Base-by-base conservation (phyloP, 2,888 invertebrate genomes). In the Nysson spinosus region DNA sequence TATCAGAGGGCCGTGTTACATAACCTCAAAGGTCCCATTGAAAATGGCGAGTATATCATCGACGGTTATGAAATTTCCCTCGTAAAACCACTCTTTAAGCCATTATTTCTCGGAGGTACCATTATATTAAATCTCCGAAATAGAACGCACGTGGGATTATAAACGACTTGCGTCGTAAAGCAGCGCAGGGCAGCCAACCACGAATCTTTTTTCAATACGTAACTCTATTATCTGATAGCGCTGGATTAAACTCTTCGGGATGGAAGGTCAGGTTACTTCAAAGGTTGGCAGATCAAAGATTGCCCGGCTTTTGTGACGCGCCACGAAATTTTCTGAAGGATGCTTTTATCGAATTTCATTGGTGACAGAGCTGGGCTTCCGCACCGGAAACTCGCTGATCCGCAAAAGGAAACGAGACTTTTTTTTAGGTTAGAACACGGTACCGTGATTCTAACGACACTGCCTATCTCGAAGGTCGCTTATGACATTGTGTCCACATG, bases 321-420 rank as follows among this genome's bases (percentile, higher is more conserved):
- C 42, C 43, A 44, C 40, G 34, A 56, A 65, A 57, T 56, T 67
- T 43, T 47, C 44, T n/a, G 30, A 44, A 35, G 47, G 32, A 40
- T 44, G 64, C 57, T 72, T 72, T 64, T 72, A 72, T 72, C 64
- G 60, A 62, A 51, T 64, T 64, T 49, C 44, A 22, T 19, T 37
- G 28, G 44, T 30, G 20, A 16, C 44, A 26, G 26, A 32, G 47
- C 42, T 60, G 34, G 28, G 24, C 52, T 72, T 69, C 46, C 72
- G 60, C 40, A 19, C 24, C 65, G 61, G 55, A 72, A 73, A 49
- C 61, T 49, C 26, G 30, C 40, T 64, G 68, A 72, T 62, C 46
- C 69, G 52, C 37, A 58, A 50, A n/a, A 65, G 73, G 61, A 72
- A 72, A 58, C 65, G 43, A 42, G 57, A 44, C 37, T 51, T 44